Evolutionary conservation across 1,140 invertebrate genomes (phyloP).

Genomic region (Delia radicum): DNA sequence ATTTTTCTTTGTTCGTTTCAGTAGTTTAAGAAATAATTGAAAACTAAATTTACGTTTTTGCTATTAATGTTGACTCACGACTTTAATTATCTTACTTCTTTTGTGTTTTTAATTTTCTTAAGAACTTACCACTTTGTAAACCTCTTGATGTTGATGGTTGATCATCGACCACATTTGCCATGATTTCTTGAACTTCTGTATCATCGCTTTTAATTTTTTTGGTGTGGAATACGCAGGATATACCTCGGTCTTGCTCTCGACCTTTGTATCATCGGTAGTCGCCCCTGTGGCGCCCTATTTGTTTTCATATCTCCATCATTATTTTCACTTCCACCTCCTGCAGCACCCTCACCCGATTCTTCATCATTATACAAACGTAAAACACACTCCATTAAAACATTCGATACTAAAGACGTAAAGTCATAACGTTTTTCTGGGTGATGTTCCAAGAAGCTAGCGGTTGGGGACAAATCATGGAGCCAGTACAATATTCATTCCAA

Average conservation of each 20-base stretch:
- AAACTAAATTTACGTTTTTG: too few species aligned
- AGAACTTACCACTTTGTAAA: conserved; percentile 18
- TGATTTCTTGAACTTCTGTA: conserved; percentile 48
- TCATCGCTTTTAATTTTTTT: conserved; percentile 54
- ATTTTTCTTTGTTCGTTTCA: too few species aligned
- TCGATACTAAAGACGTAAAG: conserved; percentile 58
- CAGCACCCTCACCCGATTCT: conserved; percentile 30
- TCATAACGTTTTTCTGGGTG: conserved; percentile 47
- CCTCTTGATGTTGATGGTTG: conserved; percentile 13
- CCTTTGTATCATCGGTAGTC: not conserved
- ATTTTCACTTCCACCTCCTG: not conserved
- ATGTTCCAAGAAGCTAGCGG: conserved; percentile 56
- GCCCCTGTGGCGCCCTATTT: conserved; percentile 20
- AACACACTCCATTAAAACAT: conserved; percentile 67
- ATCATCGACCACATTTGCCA: conserved; percentile 37
- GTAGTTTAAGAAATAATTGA: too few species aligned
- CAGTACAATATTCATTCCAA: conserved; percentile 61
- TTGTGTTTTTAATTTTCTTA: not conserved
- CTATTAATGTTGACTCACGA: too few species aligned
- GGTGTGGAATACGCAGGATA: conserved; percentile 41
- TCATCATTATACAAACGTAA: conserved; percentile 60
- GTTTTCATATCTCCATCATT: not conserved
- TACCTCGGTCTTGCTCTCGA: not conserved
- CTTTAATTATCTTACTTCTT: too few species aligned
- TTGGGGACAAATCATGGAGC: conserved; percentile 63